Evolutionary conservation across 2,797 vertebrate genomes (phyloP), one percentile per base, ranked within the genome.

Genomic region (Heliangelus exortis): DNA sequence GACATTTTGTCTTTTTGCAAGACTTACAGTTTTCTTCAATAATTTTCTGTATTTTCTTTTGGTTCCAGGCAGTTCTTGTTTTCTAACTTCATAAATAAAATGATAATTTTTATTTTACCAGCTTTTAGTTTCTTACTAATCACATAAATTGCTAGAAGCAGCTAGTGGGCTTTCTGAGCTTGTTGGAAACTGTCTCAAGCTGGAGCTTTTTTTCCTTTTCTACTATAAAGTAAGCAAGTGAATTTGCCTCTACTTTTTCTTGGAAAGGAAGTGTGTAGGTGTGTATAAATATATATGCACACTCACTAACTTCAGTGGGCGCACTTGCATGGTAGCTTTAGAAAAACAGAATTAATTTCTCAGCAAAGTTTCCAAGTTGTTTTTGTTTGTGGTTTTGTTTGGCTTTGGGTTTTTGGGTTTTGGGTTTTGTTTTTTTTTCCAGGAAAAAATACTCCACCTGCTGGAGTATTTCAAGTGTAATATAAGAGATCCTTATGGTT

Each of bases 1-100:
- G 84, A 79, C 85, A 53, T 89, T 95, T 87, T 85, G 62, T 86
- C 86, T 89, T 93, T 95, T 91, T 84, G 68, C 89, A 82, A 95
- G 81, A 78, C 48, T 95, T 89, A 54, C 28, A 76, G 90, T 93
- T 92, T 97, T 95, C 92, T 90, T 87, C 84, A 75, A 4, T 79
- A 58, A 92, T 95, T 96, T 93, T 62, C 72, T 87, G 6, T 69
- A 72, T 81, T 89, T 87, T 87, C 53, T 84, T 26, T 89, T 5
- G 6, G 58, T 80, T 84, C 76, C 67, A 75, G 69, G 54, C 66
- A 76, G 67, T 80, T 96, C 86, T 81, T 81, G 19, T 90, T 92
- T 71, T 89, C 76, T 50, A 67, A 81, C 39, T 73, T 92, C 63
- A 54, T 79, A 69, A 82, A 90, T 84, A 90, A 92, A 90, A 73